Evolutionary conservation across 2,113 vertebrate species (phyloP), one percentile per base, ranked within the genome.

Genomic region (Alaudala cheleensis): DNA sequence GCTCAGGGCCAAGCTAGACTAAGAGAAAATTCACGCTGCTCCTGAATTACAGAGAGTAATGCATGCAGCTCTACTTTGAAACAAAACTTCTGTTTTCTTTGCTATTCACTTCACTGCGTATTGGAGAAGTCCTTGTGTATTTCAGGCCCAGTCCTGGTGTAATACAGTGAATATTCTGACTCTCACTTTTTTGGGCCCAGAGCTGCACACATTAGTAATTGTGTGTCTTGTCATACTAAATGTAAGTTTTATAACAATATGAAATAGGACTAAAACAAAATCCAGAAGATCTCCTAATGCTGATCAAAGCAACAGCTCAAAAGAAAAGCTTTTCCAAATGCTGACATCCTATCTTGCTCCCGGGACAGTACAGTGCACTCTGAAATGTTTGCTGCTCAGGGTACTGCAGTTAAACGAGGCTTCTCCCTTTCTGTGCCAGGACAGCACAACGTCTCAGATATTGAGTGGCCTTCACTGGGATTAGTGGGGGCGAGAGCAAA

Each of bases 381-480:
- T 6, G 5, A 65, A 81, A 57, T 6, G 17, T 24, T 73, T 57
- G 12, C 64, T 73, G n/a, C n/a, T 67, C 5, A 1, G 61, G 4
- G 1, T 10, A 13, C 12, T 21, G 57, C 37, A 37, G 31, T 26
- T 31, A 40, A 54, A 11, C 0, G 1, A 44, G 49, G 54, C 11
- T 57, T 28, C 42, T 37, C 21, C 69, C 42, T 70, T 37, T 29
- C 22, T 2, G 1, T 39, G 51, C 29, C 51, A 54, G 24, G 24
- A 20, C 8, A 80, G 22, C 2, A 0, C 9, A 39, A 26, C 0
- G 0, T 17, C 19, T 11, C 49, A 49, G 34, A 7, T 19, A 37
- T 2, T 0, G 0, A 64, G 33, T 31, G n/a, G 2, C 26, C 58
- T 40, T 13, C 2, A 0, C 12, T 26, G n/a, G 22, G 45, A 44